These are phyloP conservation scores for Condylostylus longicornis DNA, from an alignment of 1,140 invertebrate genomes.

Conservation along the genomic window DNA sequence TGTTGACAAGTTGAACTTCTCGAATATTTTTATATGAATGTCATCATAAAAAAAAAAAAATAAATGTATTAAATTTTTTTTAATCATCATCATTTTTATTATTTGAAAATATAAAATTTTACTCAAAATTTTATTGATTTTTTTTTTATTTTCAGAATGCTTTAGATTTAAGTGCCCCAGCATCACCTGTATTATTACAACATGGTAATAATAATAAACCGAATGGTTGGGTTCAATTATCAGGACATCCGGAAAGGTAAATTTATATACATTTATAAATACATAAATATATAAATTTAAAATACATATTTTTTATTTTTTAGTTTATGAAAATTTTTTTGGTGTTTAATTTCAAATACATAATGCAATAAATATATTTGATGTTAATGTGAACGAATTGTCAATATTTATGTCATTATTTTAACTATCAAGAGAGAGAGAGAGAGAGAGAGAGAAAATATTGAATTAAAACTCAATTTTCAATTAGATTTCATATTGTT, in stretches of 20 bases:
- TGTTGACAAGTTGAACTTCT: too few relatives aligned
- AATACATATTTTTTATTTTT: background rate
- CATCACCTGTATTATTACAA: conserved; percentile 64
- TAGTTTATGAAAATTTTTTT: background rate
- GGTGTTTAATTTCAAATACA: background rate
- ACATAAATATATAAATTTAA: too few relatives aligned
- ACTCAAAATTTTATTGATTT: conserved; percentile 1
- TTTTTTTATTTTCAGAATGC: conserved; percentile 62
- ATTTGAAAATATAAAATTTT: conserved; percentile 3
- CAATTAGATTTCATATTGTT: too few relatives aligned
- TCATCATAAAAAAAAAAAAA: background rate
- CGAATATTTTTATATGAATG: background rate
- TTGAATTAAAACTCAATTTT: too few relatives aligned
- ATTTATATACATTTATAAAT: too few relatives aligned
- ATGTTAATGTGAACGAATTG: background rate
- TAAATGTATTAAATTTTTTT: background rate
- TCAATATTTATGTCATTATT: background rate
- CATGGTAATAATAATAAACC: conserved; percentile 33
- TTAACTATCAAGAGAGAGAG: too few relatives aligned
- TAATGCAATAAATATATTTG: background rate
- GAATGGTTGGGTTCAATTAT: conserved; percentile 80
- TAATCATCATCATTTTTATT: conserved; percentile 5
- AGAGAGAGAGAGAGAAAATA: too few relatives aligned
- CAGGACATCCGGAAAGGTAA: conserved; percentile 67
- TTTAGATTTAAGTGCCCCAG: conserved; percentile 78